phyloP scores from a whole-genome alignment of 2,888 invertebrate genomes.

The Cetonia aurata region DNA sequence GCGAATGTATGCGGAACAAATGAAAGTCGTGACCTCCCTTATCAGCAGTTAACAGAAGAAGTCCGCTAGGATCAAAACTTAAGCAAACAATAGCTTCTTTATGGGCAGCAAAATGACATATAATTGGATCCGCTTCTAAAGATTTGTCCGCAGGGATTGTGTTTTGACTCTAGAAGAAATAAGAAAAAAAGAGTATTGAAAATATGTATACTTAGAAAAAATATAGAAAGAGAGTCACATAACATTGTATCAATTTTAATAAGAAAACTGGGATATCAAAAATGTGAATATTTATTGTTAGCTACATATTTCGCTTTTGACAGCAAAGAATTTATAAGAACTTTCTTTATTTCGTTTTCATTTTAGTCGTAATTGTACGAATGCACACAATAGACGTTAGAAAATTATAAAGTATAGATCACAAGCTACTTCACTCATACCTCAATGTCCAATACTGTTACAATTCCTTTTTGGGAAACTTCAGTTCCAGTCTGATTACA shows the following conservation, averaged over 20 bases:
- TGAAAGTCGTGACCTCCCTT: conserved; percentile 95
- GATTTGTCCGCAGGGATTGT: conserved; percentile 54
- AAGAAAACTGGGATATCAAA: too few relatives aligned
- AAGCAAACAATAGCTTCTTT: conserved; percentile 90
- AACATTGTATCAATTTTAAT: background rate
- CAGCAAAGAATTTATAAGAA: too few relatives aligned
- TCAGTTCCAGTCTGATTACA: conserved; percentile 63
- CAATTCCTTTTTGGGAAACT: conserved; percentile 85
- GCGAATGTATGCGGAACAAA: conserved; percentile 93
- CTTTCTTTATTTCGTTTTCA: too few relatives aligned
- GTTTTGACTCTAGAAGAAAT: conserved; percentile 50
- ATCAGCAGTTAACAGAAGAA: conserved; percentile 91
- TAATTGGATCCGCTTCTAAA: conserved; percentile 76
- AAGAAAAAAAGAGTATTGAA: background rate
- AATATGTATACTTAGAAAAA: background rate
- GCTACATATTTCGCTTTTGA: too few relatives aligned
- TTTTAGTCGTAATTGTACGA: too few relatives aligned
- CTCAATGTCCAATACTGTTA: conserved; percentile 89
- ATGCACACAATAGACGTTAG: too few relatives aligned
- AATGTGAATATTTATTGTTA: too few relatives aligned
- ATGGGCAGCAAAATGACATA: conserved; percentile 91
- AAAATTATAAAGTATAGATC: too few relatives aligned
- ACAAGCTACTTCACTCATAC: conserved; percentile 61
- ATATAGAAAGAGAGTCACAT: conserved; percentile 22
- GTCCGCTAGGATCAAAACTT: conserved; percentile 92